Conservation (phyloP, 2,888 invertebrate species). For the Leucania comma region DNA sequence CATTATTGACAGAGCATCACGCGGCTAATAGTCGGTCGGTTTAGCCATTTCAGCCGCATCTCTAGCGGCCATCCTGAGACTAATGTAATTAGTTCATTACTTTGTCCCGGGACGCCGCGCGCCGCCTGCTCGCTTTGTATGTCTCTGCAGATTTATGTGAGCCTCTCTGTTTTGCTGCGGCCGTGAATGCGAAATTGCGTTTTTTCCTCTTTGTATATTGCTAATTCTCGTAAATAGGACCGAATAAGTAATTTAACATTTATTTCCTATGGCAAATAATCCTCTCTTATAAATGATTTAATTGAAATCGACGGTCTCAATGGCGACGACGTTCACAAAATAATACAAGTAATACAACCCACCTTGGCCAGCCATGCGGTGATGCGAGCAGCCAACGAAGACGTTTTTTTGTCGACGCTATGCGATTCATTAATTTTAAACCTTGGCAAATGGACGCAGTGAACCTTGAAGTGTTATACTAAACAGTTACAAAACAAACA, state of each 20-base stretch:
- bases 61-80: conserved; percentile 76
- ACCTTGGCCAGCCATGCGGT: conserved; percentile 72
- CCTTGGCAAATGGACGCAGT: conserved; percentile 77
- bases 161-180: conserved; percentile 78
- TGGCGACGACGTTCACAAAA: conserved; percentile 50
- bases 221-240: conserved; percentile 71
- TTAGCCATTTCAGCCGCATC: conserved; percentile 80
- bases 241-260: conserved; percentile 66
- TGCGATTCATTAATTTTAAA: conserved; percentile 72
- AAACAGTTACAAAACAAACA: conserved; percentile 78
- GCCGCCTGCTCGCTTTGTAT: conserved; percentile 77
- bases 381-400: conserved; percentile 67
- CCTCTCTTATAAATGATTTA: conserved; percentile 51
- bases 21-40: conserved; percentile 77
- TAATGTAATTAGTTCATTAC: conserved; percentile 90
- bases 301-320: conserved; percentile 55
- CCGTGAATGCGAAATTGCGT: conserved; percentile 77
- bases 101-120: conserved; percentile 80
- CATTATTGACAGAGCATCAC: conserved; percentile 74
- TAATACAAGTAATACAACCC: conserved; percentile 40
- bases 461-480: conserved; percentile 80
- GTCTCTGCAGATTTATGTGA: conserved; percentile 83
- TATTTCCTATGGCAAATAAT: conserved; percentile 37
- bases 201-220: conserved; percentile 74
- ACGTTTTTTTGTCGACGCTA: conserved; percentile 72